A percentile compares a stretch with the other conserved stretches of the same genome.
These are phyloP conservation scores for Magallana nippona DNA, from an alignment of 2,888 invertebrate species.

Conservation along the genomic window DNA sequence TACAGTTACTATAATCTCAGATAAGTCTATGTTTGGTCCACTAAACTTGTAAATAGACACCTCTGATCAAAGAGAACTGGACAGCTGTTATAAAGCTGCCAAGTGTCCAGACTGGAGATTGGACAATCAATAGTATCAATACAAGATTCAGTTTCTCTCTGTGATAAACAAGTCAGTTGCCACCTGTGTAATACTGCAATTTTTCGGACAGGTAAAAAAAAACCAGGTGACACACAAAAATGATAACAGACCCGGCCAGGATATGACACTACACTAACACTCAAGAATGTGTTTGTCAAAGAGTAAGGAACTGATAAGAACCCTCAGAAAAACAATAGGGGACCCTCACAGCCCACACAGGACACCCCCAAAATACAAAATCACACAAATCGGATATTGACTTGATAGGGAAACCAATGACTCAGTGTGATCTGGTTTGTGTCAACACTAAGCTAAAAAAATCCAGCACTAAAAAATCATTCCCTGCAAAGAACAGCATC, in stretches of 20 bases:
- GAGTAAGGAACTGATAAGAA: slow-evolving; percentile 14
- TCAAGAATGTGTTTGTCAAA: not conserved
- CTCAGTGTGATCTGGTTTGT: not conserved
- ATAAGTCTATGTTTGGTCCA: no score
- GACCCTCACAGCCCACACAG: not conserved
- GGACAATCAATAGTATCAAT: not conserved
- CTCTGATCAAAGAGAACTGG: no score
- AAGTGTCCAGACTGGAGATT: not conserved
- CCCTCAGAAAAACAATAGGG: slow-evolving; percentile 16
- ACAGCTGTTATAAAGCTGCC: not conserved
- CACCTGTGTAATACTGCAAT: not conserved
- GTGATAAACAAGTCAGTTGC: not conserved
- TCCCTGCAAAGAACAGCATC: not conserved
- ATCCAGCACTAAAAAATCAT: not conserved
- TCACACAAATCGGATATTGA: slow-evolving; percentile 15
- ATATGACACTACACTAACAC: not conserved
- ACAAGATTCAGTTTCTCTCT: not conserved
- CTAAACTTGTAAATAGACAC: no score
- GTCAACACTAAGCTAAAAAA: not conserved
- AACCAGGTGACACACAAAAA: slow-evolving; percentile 14
- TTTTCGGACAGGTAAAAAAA: not conserved
- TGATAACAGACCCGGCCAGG: not conserved
- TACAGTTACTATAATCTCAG: no score
- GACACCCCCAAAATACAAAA: not conserved
- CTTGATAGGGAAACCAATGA: not conserved